Percentiles rank a stretch among this genome's conserved stretches.
Evolutionary conservation across 2,888 invertebrate genomes (phyloP).

Genomic region (Anagyrus pseudococci): DNA sequence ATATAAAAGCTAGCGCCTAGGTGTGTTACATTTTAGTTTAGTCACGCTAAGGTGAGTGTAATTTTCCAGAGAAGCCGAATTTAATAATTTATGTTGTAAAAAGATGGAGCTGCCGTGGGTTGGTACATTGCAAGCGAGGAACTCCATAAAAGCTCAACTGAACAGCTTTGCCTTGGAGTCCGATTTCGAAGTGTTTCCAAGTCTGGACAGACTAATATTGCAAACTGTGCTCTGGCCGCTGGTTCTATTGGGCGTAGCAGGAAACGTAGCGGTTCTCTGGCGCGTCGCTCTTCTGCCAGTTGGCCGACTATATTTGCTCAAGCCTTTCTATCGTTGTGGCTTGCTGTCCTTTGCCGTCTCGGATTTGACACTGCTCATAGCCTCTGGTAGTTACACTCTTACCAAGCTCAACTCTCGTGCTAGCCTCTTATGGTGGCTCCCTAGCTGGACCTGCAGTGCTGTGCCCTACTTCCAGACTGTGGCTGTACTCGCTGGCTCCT

Average conservation of each 20-base stretch:
- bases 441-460: conserved; percentile 58
- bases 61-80: too few relatives aligned
- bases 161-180: conserved; percentile 2
- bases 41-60: too few relatives aligned
- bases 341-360: conserved; percentile 45
- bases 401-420: conserved; percentile 33
- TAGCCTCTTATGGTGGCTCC: conserved; percentile 42
- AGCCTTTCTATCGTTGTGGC: conserved; percentile 45
- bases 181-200: not conserved
- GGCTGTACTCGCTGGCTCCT: conserved; percentile 64
- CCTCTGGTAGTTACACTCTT: conserved; percentile 44
- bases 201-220: conserved; percentile 18
- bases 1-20: conserved; percentile 13
- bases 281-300: conserved; percentile 38
- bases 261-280: conserved; percentile 43
- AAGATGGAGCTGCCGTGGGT: too few relatives aligned
- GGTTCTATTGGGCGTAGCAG: conserved; percentile 43
- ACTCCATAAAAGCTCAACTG: too few relatives aligned
- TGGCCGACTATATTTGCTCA: conserved; percentile 32
- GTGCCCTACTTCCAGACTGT: conserved; percentile 65
- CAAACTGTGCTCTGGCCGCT: conserved; percentile 46
- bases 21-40: too few relatives aligned
- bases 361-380: conserved; percentile 42
- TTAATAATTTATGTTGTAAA: too few relatives aligned
- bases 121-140: too few relatives aligned